Percentiles rank a stretch among this genome's conserved stretches.
phyloP scores from a whole-genome alignment of 1,140 invertebrate genomes.

The Drosophila biarmipes region DNA sequence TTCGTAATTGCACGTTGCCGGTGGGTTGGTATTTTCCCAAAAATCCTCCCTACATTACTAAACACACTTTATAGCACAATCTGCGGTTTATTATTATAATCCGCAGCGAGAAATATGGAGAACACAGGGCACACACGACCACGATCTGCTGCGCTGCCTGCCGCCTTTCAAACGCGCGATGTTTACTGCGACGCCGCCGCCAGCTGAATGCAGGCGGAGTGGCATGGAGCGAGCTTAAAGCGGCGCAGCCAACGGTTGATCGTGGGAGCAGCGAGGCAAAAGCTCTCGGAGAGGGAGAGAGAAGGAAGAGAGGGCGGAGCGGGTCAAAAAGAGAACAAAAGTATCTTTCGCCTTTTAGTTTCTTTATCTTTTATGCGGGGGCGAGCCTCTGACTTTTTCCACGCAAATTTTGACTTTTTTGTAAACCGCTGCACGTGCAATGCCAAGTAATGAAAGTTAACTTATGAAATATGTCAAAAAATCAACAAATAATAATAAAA shows the following conservation, averaged over 20 bases:
- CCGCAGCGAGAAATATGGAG: conserved; percentile 13
- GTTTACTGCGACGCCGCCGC: conserved; percentile 64
- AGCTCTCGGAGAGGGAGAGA: conserved; percentile 34
- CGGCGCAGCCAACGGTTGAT: conserved; percentile 24
- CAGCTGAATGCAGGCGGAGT: conserved; percentile 32
- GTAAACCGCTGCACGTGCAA: conserved; percentile 61
- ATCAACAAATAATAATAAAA: background rate
- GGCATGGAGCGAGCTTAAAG: conserved; percentile 8
- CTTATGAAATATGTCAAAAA: conserved; percentile 10
- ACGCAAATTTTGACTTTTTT: background rate
- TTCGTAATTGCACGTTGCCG: conserved; percentile 72
- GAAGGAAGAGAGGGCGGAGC: background rate
- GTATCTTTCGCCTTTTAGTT: background rate
- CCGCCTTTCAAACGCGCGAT: conserved; percentile 29
- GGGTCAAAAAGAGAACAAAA: too few relatives aligned
- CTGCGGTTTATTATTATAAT: conserved; percentile 33
- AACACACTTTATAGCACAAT: conserved; percentile 33
- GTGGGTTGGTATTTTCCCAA: conserved; percentile 1
- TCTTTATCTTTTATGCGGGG: conserved; percentile 16
- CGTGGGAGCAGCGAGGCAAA: conserved; percentile 6
- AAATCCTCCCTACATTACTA: conserved; percentile 35
- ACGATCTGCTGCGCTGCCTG: conserved; percentile 49
- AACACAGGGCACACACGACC: background rate
- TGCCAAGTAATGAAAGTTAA: conserved; percentile 12
- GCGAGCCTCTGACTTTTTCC: conserved; percentile 6